These are phyloP conservation scores for Antrozous pallidus DNA, from an alignment of 2,797 vertebrate species.

Conservation along the genomic window DNA sequence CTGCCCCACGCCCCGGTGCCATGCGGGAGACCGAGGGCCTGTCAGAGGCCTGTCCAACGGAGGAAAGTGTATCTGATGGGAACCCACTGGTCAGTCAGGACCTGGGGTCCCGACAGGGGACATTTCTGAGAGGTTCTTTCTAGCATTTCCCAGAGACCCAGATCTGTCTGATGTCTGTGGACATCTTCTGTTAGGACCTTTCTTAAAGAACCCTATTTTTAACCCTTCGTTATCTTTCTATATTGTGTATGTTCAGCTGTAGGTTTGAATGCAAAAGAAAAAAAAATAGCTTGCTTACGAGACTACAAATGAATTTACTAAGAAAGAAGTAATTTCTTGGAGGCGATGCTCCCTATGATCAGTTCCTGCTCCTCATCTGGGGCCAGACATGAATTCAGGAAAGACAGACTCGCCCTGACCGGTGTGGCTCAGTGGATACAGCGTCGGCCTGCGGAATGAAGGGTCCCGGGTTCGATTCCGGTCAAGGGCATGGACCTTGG, in stretches of 20 bases:
- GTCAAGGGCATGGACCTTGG: too few species aligned
- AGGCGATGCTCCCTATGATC: background rate
- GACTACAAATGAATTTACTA: background rate
- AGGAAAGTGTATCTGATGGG: too few species aligned
- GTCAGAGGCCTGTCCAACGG: too few species aligned
- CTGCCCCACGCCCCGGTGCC: too few species aligned
- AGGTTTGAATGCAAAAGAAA: conserved; percentile 29
- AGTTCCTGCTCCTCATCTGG: background rate
- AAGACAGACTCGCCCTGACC: conserved; percentile 40
- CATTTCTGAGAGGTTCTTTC: background rate
- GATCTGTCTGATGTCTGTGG: background rate
- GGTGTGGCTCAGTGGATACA: too few species aligned
- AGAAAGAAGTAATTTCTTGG: background rate
- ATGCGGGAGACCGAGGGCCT: too few species aligned
- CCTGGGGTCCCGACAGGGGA: background rate
- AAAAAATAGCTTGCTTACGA: conserved; percentile 23
- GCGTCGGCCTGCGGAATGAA: too few species aligned
- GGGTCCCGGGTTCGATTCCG: too few species aligned
- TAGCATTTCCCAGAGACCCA: background rate
- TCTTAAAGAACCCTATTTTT: conserved; percentile 74
- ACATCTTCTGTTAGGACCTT: conserved; percentile 63
- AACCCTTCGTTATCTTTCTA: conserved; percentile 44
- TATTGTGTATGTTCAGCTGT: background rate
- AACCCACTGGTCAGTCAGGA: too few species aligned
- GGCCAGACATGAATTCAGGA: conserved; percentile 26